phyloP scores from a whole-genome alignment of 2,888 invertebrate genomes.

The Cremastobaeus sp. region DNA sequence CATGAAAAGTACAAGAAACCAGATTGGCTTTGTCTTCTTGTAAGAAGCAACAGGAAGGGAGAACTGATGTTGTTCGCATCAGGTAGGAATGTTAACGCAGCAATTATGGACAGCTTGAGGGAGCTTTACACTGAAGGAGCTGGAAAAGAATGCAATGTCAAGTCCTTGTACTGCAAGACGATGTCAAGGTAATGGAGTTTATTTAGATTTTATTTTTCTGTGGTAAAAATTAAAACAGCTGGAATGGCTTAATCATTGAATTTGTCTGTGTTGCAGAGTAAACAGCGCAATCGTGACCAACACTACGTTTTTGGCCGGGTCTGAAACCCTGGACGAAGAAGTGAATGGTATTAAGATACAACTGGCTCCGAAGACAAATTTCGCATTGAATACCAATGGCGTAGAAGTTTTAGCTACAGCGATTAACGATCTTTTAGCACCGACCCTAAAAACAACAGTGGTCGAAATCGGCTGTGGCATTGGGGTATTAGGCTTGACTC shows the following conservation, averaged over 20 bases:
- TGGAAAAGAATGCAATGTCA: slow-evolving; percentile 75
- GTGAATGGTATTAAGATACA: slow-evolving; percentile 74
- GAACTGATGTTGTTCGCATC: slow-evolving; percentile 76
- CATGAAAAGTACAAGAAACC: slow-evolving; percentile 60
- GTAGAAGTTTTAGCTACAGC: slow-evolving; percentile 72
- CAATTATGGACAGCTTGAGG: slow-evolving; percentile 73
- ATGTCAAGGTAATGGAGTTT: slow-evolving; percentile 69
- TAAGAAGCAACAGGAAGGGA: slow-evolving; percentile 73
- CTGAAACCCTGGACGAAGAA: slow-evolving; percentile 74
- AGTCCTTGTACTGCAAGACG: slow-evolving; percentile 76
- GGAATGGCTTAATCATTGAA: neutral
- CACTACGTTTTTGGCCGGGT: slow-evolving; percentile 74
- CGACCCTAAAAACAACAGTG: slow-evolving; percentile 68
- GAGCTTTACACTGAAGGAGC: slow-evolving; percentile 71
- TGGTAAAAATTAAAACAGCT: neutral
- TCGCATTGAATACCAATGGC: slow-evolving; percentile 74
- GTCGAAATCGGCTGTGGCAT: slow-evolving; percentile 76
- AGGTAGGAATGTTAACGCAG: slow-evolving; percentile 71
- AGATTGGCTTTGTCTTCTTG: slow-evolving; percentile 73
- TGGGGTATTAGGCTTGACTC: slow-evolving; percentile 74
- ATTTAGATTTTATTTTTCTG: neutral
- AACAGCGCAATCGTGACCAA: slow-evolving; percentile 67
- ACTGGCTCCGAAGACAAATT: slow-evolving; percentile 75
- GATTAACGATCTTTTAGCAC: slow-evolving; percentile 70
- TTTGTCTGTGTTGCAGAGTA: slow-evolving; percentile 61